Conservation (phyloP, 2,113 vertebrate species). For the Channa maculata region DNA sequence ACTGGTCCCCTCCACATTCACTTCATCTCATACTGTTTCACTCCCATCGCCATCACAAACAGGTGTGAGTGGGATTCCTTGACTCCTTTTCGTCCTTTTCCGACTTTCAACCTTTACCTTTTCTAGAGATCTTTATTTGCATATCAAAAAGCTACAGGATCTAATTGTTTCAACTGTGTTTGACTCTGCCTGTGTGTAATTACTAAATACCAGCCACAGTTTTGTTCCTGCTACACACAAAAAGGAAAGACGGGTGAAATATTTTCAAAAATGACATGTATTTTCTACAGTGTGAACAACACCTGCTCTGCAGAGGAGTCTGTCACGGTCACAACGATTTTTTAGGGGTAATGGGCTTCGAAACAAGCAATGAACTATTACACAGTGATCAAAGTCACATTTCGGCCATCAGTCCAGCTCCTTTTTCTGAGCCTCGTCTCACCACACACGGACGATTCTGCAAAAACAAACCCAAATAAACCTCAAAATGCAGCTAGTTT, state of each 20-base stretch:
- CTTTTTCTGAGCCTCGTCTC: conserved; percentile 23
- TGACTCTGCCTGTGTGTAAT: too few relatives aligned
- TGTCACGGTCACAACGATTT: not conserved
- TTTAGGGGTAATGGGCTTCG: conserved; percentile 44
- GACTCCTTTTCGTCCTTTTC: not conserved
- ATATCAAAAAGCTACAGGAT: too few relatives aligned
- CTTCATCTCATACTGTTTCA: conserved; percentile 26
- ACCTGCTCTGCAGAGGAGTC: conserved; percentile 32
- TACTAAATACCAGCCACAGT: too few relatives aligned
- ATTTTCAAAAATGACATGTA: not conserved
- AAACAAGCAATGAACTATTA: conserved; percentile 40
- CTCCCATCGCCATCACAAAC: conserved; percentile 33
- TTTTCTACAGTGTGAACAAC: not conserved
- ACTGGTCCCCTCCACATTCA: conserved; percentile 1
- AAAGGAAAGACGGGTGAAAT: not conserved
- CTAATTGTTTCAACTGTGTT: too few relatives aligned
- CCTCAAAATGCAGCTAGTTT: too few relatives aligned
- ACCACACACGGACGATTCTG: not conserved
- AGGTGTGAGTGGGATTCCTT: conserved; percentile 40
- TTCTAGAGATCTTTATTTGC: too few relatives aligned
- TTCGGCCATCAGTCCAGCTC: conserved; percentile 22
- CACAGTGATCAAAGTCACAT: conserved; percentile 55
- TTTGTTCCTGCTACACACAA: too few relatives aligned
- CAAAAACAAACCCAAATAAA: conserved; percentile 9
- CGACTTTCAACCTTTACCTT: not conserved